Evolutionary conservation across 2,888 invertebrate genomes (phyloP).

Genomic region (Allolobophora icterica): DNA sequence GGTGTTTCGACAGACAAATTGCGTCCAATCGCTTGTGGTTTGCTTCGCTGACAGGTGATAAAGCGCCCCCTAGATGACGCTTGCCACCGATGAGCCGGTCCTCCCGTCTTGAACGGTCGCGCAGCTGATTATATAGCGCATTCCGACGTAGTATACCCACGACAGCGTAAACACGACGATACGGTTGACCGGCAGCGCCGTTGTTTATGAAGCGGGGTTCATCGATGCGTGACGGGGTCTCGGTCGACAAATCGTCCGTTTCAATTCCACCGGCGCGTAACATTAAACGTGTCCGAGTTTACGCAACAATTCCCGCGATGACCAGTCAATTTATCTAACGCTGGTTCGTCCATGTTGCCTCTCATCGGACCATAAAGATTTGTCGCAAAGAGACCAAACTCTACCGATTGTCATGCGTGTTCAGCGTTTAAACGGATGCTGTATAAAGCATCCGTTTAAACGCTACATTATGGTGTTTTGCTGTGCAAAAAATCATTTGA

Average conservation of each 20-base stretch:
- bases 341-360: neutral
- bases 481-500: too few species aligned
- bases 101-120: neutral
- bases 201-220: neutral
- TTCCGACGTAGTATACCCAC: neutral
- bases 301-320: constrained; percentile 11
- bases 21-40: constrained; percentile 17
- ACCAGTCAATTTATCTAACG: neutral
- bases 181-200: neutral
- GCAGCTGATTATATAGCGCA: neutral
- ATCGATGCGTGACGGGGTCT: neutral
- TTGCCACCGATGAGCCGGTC: neutral
- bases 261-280: neutral
- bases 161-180: neutral
- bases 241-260: neutral
- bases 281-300: neutral
- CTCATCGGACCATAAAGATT: neutral
- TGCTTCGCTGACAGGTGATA: constrained; percentile 10
- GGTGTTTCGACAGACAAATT: neutral
- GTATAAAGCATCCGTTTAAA: too few species aligned
- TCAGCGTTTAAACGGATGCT: neutral
- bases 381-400: neutral
- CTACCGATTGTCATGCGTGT: neutral
- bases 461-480: too few species aligned
- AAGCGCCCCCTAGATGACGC: constrained; percentile 14